Percentiles rank a stretch among this genome's conserved stretches.
Conservation (phyloP, 2,888 invertebrate genomes). For the Papilio protenor region DNA sequence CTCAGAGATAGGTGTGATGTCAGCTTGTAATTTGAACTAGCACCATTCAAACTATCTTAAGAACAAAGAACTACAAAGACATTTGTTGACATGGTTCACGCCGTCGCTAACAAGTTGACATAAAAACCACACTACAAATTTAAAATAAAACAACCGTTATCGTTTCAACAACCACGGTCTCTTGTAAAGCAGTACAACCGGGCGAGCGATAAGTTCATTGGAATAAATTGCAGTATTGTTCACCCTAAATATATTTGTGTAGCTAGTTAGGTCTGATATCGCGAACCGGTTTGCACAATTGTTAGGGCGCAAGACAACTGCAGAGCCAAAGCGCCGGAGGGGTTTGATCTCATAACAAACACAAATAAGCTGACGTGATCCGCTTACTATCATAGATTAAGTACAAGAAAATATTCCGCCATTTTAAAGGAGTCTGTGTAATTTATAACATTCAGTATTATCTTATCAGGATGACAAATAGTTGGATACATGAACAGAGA, state of each 20-base stretch:
- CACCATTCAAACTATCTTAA: constrained; percentile 30
- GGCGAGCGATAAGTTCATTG: constrained; percentile 59
- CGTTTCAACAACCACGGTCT: too few species aligned
- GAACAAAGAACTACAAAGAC: constrained; percentile 26
- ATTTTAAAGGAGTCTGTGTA: constrained; percentile 46
- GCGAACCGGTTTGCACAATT: constrained; percentile 62
- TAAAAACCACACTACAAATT: constrained; percentile 2
- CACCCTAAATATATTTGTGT: constrained; percentile 45
- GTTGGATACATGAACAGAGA: constrained; percentile 52
- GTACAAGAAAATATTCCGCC: constrained; percentile 55
- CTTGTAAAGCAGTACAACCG: neutral
- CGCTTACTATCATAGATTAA: constrained; percentile 80
- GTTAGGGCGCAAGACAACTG: constrained; percentile 61
- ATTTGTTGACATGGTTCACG: constrained; percentile 27
- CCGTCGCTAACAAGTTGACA: constrained; percentile 16
- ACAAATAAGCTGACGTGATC: constrained; percentile 83
- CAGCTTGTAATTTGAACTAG: constrained; percentile 21
- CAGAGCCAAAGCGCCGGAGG: constrained; percentile 67
- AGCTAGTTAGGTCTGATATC: constrained; percentile 45
- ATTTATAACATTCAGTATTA: constrained; percentile 44
- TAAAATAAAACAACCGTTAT: too few species aligned
- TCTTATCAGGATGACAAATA: constrained; percentile 50
- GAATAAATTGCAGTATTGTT: constrained; percentile 69
- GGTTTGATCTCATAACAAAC: constrained; percentile 80
- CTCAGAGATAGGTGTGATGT: neutral